Base-by-base conservation (phyloP, 2,113 vertebrate genomes). In the Ifrita kowaldi region DNA sequence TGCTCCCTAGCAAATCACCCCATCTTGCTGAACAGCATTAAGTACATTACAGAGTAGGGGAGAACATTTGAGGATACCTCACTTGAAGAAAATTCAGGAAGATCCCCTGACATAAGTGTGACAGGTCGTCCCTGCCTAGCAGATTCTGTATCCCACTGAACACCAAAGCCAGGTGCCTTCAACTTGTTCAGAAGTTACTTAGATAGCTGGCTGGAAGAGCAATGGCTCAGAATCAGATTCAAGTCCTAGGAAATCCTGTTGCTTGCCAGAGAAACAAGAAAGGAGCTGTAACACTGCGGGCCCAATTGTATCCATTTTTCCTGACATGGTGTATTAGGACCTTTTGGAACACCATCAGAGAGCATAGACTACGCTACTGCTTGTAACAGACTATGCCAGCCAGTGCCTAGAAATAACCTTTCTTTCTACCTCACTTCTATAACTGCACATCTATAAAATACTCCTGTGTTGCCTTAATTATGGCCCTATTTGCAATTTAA, bases 271-370 rank as follows among this genome's bases (percentile, higher is more conserved):
- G 78, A 74, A 81, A 75, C 0, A 3, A 95, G 71, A 89, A 89
- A 90, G 39, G 17, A 92, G 30, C 64, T 92, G 67, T 22, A 81
- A 68, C 20, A 60, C 44, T 71, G 60, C 60, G 84, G 76, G 84
- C 60, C 76, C 87, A 71, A 32, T 49, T 68, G 80, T 78, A 28
- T 92, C 76, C 73, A 59, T 81, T 93, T 77, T 46, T 95, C 35
- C 86, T 92, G 73, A 81, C 53, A 84, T 0, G 6, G 64, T 63
- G 39, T 71, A 41, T 78, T 84, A 89, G 35, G 76, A 84, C 56
- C 28, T 89, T 95, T 75, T 91, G 86, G 77, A 97, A 80, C 24
- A 60, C 24, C 77, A 86, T 93, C 87, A 90, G 85, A 96, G 71
- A 91, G 30, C 33, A 86, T 23, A 55, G 55, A 59, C 35, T 56